A percentile compares a stretch with the other conserved stretches of the same genome.
Evolutionary conservation across 1,140 invertebrate species (phyloP).

Genomic region (Plectus sambesii): DNA sequence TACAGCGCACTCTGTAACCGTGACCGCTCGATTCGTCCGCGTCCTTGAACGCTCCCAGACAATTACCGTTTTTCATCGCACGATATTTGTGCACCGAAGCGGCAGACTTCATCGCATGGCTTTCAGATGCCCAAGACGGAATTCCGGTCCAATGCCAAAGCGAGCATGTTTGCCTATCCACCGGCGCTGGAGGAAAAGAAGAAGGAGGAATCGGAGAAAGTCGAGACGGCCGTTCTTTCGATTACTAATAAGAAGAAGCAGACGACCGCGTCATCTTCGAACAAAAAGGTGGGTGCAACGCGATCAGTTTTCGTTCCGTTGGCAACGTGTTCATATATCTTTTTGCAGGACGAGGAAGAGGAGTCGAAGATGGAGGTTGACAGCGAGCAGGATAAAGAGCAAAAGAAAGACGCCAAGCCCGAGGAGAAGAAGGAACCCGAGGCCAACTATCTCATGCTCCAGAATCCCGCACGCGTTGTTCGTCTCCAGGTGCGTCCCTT

Average conservation of each 20-base stretch:
- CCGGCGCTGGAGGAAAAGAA: slow-evolving; percentile 94
- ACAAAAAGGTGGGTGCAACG: too few species aligned
- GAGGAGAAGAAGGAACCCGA: slow-evolving; percentile 60
- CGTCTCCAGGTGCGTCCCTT: slow-evolving; percentile 66
- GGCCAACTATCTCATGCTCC: slow-evolving; percentile 75
- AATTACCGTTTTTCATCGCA: too few species aligned
- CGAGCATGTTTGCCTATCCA: slow-evolving; percentile 89
- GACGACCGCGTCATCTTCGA: too few species aligned
- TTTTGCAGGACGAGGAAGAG: slow-evolving; percentile 39
- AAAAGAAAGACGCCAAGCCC: slow-evolving; percentile 43
- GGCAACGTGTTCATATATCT: slow-evolving; percentile 4
- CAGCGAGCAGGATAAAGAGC: slow-evolving; percentile 18
- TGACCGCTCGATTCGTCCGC: too few species aligned
- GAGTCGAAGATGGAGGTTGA: slow-evolving; percentile 49
- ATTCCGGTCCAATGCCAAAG: slow-evolving; percentile 79
- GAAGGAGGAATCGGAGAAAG: slow-evolving; percentile 77
- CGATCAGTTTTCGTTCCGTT: not conserved
- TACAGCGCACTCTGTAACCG: too few species aligned
- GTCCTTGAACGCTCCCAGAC: too few species aligned
- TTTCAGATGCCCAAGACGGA: slow-evolving; percentile 82
- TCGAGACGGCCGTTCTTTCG: slow-evolving; percentile 85
- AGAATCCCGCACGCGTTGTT: slow-evolving; percentile 84
- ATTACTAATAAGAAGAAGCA: slow-evolving; percentile 80
- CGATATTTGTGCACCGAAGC: too few species aligned
- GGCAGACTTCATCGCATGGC: not conserved